Base-by-base conservation (phyloP, 2,797 vertebrate genomes). In the Borostomias antarcticus region DNA sequence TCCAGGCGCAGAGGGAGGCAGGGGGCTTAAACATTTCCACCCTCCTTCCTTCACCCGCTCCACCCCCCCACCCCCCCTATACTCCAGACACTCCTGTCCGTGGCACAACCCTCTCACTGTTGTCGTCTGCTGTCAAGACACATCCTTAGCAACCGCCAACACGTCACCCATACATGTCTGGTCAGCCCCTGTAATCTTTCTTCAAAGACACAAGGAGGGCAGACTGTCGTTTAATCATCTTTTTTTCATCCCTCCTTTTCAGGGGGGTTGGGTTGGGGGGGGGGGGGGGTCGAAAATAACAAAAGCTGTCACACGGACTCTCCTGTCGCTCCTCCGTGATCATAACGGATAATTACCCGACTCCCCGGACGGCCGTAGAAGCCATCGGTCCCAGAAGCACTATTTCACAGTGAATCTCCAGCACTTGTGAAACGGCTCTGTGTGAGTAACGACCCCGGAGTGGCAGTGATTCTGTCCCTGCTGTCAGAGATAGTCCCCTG, bases 301-400 rank as follows among this genome's bases (percentile, higher is more conserved):
- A 88, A 85, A 89, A 86, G 86, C 89, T 87, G 86, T 91, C 90
- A 87, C 79, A 68, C 77, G 69, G 83, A 63, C 85, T 81, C 86
- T 86, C n/a, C n/a, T 86, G 91, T 91, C 85, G 78, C 88, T 87
- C 86, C 83, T 82, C 76, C 80, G 86, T 90, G 89, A 91, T 93
- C 92, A 91, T 90, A 89, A 91, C 76, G 82, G 90, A 90, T 91
- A 93, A 93, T 92, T 91, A 92, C 86, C 84, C 72, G 4, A 78
- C 88, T 87, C 84, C 69, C 64, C 75, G 84, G 88, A 89, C 82
- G 80, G 80, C 69, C 57, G 79, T 82, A 80, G 43, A 70, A 78
- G 77, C 64, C 75, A 69, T 82, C 74, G 83, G 80, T 85, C 85
- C 83, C 82, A 81, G 75, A 79, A 87, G 84, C 82, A 59, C 85